Evolutionary conservation across 1,140 invertebrate genomes (phyloP), one percentile per base, ranked within the genome.

Genomic region (Venturia canescens): DNA sequence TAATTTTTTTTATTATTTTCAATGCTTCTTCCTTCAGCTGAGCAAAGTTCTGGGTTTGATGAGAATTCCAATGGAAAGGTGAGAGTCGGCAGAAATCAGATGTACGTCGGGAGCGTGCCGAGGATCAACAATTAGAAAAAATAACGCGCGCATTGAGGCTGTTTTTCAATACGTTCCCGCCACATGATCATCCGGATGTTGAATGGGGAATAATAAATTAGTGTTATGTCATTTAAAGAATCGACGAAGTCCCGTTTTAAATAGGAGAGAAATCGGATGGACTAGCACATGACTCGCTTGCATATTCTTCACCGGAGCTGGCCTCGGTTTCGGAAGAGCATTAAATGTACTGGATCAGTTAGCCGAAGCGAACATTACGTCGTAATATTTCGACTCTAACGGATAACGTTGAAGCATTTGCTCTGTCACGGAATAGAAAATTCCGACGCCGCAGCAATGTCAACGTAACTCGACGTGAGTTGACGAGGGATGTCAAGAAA

Each of bases 11-110:
- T 81, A 82, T 83, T 82, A 57, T 11, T 71, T 70, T 50, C 71
- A 29, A 29, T 26, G 76, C 53, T 78, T 79, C 1, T 94, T 94
- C 66, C 29, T n/a, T 31, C 91, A 96, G 95, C 93, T 94, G 89
- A 95, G 95, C 87, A 96, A 96, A 93, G 93, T 96, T 80, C 89
- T 96, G 60, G 92, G 93, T 81, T 95, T 94, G n/a, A 91, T 94
- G 21, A 92, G 94, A 74, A 94, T 96, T 76, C 95, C 95, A 71
- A 93, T 94, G 89, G 93, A 94, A 86, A 92, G 94, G 92, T 94
- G 93, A 94, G 92, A 89, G 63, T 88, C 85, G 84, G 83, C 77
- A 31, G 76, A 66, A 79, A 48, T 21, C 27, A 76, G 16, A 44
- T 70, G 23, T 26, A 53, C 7, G 26, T n/a, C 29, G 60, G 31